Conservation (phyloP, 2,888 invertebrate species). For the Cataglyphis altisquamis region DNA sequence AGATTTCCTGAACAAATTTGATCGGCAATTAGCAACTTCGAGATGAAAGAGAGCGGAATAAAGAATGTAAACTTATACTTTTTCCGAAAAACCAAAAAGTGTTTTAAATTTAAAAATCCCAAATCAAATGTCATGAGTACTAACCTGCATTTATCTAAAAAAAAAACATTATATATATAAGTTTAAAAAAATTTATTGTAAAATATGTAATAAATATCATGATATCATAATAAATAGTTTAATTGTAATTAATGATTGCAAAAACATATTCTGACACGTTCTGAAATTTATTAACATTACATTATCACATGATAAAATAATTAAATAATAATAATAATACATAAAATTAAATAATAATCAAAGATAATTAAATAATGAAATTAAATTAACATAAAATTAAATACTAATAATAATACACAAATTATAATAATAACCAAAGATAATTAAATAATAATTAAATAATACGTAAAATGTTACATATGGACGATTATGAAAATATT, state of each 20-base stretch:
- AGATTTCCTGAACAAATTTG: conserved; percentile 28
- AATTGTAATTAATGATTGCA: background rate
- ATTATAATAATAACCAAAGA: background rate
- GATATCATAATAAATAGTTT: background rate
- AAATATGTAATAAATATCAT: too few species aligned
- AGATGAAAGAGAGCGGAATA: conserved; percentile 10
- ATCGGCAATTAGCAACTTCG: conserved; percentile 29
- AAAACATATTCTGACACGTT: background rate
- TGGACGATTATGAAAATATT: conserved; percentile 1
- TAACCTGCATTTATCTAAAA: background rate
- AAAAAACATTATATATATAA: background rate
- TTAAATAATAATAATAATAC: background rate
- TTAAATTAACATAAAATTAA: background rate
- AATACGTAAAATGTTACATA: background rate
- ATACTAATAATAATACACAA: background rate
- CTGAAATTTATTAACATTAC: background rate
- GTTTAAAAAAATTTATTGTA: background rate
- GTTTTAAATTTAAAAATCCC: background rate
- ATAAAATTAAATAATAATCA: background rate
- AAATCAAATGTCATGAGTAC: background rate
- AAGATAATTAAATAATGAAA: background rate
- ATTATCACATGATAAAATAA: conserved; percentile 9
- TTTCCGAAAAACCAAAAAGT: background rate
- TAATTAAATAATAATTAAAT: conserved; percentile 1
- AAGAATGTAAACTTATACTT: background rate